Base-by-base conservation (phyloP, 64 coral and sea anemone species). In the Stichodactyla mertensii region DNA sequence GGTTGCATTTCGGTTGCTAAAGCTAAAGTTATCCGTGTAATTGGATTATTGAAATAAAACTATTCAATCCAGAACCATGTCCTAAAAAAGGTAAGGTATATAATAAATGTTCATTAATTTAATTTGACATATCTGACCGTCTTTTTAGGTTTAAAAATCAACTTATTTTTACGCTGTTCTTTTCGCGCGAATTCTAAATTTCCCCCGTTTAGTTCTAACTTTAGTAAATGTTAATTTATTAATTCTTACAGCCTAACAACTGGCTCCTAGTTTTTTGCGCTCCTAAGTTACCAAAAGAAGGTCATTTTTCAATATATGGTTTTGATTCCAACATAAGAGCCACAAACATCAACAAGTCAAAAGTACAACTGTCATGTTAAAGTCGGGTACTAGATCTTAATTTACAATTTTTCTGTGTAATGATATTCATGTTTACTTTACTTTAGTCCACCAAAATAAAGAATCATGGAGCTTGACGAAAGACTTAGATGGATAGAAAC, bases 401-500 rank as follows among this genome's bases (percentile, higher is more conserved):
- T 15, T 58, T 15, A 11, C 14, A 11, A 31, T 27, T 9, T 26
- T 13, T 74, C 9, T 31, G 10, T 5, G 22, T 4, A 31, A 74
- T n/a, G 23, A 74, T 27, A 11, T 74, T 74, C 12, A 55, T 52
- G 51, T 52, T 61, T 62, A 51, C 58, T 26, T 51, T 64, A 71
- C 52, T 55, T 12, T 86, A 22, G 83, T 11, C 52, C 55, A 82
- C 0, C 22, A 77, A 11, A 82, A 4, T 61, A 87, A 13, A 58
- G 54, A 91, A 79, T 55, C 18, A 98, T 98, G 96, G 96, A 98
- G 86, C 77, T 98, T 57, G 96, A 98, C 19, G 96, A 98, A 77
- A 89, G 96, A 31, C 56, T 98, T 14, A 81, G 92, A 19, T 98
- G 96, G 96, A 98, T 98, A 89, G 96, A 98, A 59, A 98, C 88